Percentiles rank a stretch among this genome's conserved stretches.
Conservation (phyloP, 2,797 vertebrate genomes). For the Poeciliopsis presidionis region DNA sequence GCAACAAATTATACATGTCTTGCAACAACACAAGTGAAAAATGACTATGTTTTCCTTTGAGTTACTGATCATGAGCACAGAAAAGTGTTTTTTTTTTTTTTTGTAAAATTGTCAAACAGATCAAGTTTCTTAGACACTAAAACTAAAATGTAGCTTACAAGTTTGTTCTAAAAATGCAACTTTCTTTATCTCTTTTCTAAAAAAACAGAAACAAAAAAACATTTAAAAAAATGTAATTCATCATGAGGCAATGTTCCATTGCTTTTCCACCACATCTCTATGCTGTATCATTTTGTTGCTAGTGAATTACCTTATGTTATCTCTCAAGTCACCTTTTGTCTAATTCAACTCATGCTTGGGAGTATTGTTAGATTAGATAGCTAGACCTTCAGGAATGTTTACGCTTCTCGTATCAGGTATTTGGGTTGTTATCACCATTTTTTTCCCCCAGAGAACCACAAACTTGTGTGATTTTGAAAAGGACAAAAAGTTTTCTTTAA, state of each 20-base stretch:
- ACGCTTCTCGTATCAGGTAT: slow-evolving; percentile 14
- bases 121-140: neutral
- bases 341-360: slow-evolving; percentile 4
- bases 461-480: neutral
- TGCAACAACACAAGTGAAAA: neutral
- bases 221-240: neutral
- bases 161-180: neutral
- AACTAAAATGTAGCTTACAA: neutral
- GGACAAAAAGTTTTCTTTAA: neutral
- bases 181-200: neutral
- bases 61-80: neutral
- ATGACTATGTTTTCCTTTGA: neutral
- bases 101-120: too few relatives aligned
- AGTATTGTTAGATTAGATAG: slow-evolving; percentile 1
- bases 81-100: neutral
- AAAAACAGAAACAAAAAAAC: neutral
- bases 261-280: neutral
- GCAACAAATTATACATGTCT: neutral
- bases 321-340: slow-evolving; percentile 30
- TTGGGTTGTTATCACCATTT: slow-evolving; percentile 19
- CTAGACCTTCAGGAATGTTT: slow-evolving; percentile 2
- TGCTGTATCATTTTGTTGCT: slow-evolving; percentile 7
- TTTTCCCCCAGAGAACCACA: neutral
- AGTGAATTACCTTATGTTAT: slow-evolving; percentile 21
- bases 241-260: neutral